A percentile compares a stretch with the other conserved stretches of the same genome.
These are phyloP conservation scores for Monomorium pharaonis DNA, from an alignment of 1,140 invertebrate genomes.

Conservation along the genomic window DNA sequence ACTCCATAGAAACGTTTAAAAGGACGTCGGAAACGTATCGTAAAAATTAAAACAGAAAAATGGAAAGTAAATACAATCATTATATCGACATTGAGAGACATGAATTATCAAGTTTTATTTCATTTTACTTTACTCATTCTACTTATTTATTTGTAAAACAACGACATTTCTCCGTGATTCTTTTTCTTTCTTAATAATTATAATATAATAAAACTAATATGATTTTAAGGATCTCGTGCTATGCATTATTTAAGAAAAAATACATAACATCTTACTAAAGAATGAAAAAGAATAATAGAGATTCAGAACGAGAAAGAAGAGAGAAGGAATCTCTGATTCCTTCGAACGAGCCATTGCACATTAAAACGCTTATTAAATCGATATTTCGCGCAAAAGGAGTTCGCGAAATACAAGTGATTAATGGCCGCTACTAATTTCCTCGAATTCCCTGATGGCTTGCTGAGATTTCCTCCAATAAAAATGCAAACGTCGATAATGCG, in stretches of 20 bases:
- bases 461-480: conserved; percentile 19
- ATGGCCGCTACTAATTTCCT: neutral
- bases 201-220: neutral
- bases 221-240: neutral
- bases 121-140: no score
- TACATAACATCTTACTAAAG: neutral
- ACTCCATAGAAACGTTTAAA: neutral
- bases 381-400: neutral
- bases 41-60: neutral
- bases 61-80: neutral
- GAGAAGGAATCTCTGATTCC: neutral
- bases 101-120: neutral
- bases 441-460: neutral
- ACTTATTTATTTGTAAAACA: neutral
- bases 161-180: neutral
- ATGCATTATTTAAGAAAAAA: neutral
- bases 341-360: neutral
- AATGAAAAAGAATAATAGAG: neutral
- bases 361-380: conserved; percentile 31
- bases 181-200: neutral
- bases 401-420: conserved; percentile 19
- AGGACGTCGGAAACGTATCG: neutral
- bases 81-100: neutral
- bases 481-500: conserved; percentile 44
- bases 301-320: neutral